These are phyloP conservation scores for Campoletis sonorensis DNA, from an alignment of 1,140 invertebrate genomes.

Conservation along the genomic window DNA sequence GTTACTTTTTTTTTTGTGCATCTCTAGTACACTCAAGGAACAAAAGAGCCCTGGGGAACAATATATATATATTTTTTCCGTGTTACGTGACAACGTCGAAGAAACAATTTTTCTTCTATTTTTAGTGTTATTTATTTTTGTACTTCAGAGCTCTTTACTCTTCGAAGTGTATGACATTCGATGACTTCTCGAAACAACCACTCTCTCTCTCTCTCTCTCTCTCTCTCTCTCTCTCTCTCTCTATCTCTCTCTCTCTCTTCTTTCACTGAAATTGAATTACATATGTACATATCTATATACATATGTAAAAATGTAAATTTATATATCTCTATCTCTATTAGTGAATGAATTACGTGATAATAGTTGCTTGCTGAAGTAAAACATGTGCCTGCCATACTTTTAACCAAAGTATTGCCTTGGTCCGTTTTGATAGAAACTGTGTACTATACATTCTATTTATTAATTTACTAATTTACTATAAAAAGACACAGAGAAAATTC, in stretches of 20 bases:
- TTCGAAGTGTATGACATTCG: background rate
- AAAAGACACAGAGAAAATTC: background rate
- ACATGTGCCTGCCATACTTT: conserved; percentile 53
- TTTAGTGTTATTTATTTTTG: background rate
- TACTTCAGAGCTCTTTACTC: background rate
- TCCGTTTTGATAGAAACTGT: conserved; percentile 39
- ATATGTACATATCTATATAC: conserved; percentile 54
- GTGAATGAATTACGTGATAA: conserved; percentile 57
- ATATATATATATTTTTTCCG: background rate
- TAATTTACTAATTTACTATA: background rate
- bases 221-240: no score
- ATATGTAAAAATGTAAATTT: conserved; percentile 48
- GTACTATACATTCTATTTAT: conserved; percentile 24
- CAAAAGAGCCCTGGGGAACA: background rate
- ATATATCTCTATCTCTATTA: conserved; percentile 52
- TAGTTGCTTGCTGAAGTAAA: conserved; percentile 72
- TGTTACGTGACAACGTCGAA: background rate
- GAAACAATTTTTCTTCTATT: background rate
- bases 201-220: background rate
- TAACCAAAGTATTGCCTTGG: conserved; percentile 42
- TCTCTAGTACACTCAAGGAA: conserved; percentile 16
- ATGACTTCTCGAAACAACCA: background rate
- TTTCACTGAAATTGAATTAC: conserved; percentile 30
- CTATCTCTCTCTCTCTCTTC: no score
- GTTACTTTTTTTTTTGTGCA: background rate